These are phyloP conservation scores for Coremacera marginata DNA, from an alignment of 2,888 invertebrate species.

Conservation along the genomic window DNA sequence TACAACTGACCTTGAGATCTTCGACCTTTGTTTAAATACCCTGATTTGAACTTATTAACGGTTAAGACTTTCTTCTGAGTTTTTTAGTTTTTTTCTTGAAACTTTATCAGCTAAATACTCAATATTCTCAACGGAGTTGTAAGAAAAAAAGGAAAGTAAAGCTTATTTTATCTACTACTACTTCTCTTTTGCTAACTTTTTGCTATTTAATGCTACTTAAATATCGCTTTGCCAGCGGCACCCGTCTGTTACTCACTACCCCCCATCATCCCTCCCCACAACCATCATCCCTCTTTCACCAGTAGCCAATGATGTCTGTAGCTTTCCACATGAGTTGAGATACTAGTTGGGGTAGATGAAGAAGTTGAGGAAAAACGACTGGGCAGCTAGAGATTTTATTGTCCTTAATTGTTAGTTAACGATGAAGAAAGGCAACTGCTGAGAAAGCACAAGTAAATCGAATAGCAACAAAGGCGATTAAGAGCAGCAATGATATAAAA, in stretches of 20 bases:
- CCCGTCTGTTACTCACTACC: not conserved
- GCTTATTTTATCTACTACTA: not conserved
- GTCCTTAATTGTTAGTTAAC: conserved; percentile 35
- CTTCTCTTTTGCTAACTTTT: not conserved
- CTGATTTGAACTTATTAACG: too few relatives aligned
- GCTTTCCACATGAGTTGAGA: not conserved
- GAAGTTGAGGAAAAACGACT: not conserved
- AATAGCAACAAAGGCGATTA: not conserved
- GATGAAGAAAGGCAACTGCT: conserved; percentile 20
- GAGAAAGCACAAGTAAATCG: conserved; percentile 12
- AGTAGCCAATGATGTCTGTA: not conserved
- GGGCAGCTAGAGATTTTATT: not conserved
- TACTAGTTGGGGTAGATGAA: too few relatives aligned
- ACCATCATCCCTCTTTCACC: not conserved
- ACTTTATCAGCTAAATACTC: too few relatives aligned
- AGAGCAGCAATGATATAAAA: not conserved
- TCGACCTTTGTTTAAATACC: too few relatives aligned
- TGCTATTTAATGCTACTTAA: not conserved
- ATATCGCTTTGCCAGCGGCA: not conserved
- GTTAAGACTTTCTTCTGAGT: too few relatives aligned
- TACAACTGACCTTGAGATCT: too few relatives aligned
- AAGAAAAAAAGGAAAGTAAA: too few relatives aligned
- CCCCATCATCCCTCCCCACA: too few relatives aligned
- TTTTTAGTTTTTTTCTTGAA: too few relatives aligned
- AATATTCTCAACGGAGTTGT: too few relatives aligned